Evolutionary conservation across 37 sponge, comb jelly and placozoan species (phyloP).

Genomic region (Geodia barretti): DNA sequence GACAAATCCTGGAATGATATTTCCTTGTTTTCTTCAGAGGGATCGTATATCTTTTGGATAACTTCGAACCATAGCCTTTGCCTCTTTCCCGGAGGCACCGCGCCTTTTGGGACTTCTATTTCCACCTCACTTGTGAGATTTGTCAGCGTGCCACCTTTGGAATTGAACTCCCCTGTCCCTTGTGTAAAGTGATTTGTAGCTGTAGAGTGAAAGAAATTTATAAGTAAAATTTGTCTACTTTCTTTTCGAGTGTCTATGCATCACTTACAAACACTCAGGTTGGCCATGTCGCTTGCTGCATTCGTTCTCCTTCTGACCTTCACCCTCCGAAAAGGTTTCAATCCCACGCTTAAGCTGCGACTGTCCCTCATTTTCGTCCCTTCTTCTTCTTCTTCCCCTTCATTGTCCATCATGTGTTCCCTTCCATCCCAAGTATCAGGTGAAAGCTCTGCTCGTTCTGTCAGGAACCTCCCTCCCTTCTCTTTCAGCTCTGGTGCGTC

Average conservation of each 20-base stretch:
- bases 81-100: conserved; percentile 35
- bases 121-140: conserved; percentile 43
- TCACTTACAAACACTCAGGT: neutral
- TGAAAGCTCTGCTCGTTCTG: neutral
- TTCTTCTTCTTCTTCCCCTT: neutral
- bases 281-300: neutral
- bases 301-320: conserved; percentile 20
- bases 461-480: too few relatives aligned
- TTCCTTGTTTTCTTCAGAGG: neutral
- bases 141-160: conserved; percentile 51
- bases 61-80: conserved; percentile 79
- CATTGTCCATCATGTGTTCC: neutral
- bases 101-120: conserved; percentile 67
- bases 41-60: conserved; percentile 32
- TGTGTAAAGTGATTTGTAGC: neutral
- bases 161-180: conserved; percentile 39
- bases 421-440: conserved; percentile 13
- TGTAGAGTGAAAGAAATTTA: neutral
- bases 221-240: too few relatives aligned
- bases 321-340: neutral
- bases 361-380: neutral
- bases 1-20: neutral
- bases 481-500: neutral
- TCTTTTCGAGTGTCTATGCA: too few relatives aligned
- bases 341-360: neutral